Conservation (phyloP, 2,888 invertebrate species). For the Lucinisca nassula region DNA sequence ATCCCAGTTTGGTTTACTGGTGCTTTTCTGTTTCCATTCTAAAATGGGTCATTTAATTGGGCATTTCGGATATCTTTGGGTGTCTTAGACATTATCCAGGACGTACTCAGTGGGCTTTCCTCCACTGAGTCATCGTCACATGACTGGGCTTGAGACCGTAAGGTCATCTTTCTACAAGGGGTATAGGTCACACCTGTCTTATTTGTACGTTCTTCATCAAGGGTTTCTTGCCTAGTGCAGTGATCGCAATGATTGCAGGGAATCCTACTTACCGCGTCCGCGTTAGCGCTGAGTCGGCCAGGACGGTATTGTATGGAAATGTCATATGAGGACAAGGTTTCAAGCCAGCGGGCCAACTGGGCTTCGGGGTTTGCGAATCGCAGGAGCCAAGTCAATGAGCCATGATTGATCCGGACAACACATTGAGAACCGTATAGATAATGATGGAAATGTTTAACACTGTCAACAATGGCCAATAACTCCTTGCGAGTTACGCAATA, state of each 20-base stretch:
- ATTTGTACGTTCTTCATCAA: neutral
- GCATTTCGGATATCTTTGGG: neutral
- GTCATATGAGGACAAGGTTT: neutral
- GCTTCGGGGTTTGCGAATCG: neutral
- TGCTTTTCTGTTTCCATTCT: conserved; percentile 7
- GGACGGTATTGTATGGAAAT: neutral
- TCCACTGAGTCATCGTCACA: neutral
- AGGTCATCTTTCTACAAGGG: neutral
- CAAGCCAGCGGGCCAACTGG: conserved; percentile 2
- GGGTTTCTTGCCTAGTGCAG: neutral
- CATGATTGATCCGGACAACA: neutral
- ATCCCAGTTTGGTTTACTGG: neutral
- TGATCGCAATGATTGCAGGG: neutral
- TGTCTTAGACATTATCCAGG: conserved; percentile 3
- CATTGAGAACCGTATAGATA: conserved; percentile 7
- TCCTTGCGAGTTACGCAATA: conserved; percentile 60
- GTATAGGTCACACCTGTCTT: neutral
- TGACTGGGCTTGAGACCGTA: neutral
- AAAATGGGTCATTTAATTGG: conserved; percentile 20
- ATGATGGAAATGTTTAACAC: conserved; percentile 52
- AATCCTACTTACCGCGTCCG: neutral
- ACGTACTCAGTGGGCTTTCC: neutral
- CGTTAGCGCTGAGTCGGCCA: neutral
- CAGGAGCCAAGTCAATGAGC: neutral
- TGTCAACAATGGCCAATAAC: conserved; percentile 44